Conservation (phyloP, 2,113 vertebrate genomes). For the Larimichthys polyactis region DNA sequence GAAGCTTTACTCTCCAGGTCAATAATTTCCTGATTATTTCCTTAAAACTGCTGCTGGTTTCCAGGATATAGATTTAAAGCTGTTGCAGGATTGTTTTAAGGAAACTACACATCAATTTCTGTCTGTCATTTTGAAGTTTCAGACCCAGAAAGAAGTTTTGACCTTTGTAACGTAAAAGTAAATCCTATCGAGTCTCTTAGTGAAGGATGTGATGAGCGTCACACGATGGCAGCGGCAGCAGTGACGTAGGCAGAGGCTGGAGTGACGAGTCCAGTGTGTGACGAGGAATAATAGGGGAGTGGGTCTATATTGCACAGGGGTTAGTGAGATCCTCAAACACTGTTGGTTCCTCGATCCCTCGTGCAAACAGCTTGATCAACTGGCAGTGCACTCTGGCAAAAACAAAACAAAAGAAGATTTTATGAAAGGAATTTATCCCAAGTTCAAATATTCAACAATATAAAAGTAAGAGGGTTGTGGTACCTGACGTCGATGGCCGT, state of each 20-base stretch:
- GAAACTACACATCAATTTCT: background rate
- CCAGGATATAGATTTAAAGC: background rate
- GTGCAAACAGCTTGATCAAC: conserved; percentile 92
- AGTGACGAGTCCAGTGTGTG: conserved; percentile 36
- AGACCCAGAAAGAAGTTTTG: too few relatives aligned
- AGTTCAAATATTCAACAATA: background rate
- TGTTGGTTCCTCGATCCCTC: conserved; percentile 90
- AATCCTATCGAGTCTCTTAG: background rate
- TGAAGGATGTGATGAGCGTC: conserved; percentile 25
- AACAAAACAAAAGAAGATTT: background rate
- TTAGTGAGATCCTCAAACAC: conserved; percentile 77
- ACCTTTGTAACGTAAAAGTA: conserved; percentile 6
- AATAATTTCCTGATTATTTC: background rate
- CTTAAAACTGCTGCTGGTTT: background rate
- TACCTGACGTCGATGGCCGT: conserved; percentile 92
- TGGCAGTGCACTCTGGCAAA: conserved; percentile 93
- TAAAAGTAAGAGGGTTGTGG: background rate
- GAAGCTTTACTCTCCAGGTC: background rate
- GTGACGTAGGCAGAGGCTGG: background rate
- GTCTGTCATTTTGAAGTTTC: background rate
- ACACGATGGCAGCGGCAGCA: conserved; percentile 4
- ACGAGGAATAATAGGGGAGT: background rate
- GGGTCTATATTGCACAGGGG: conserved; percentile 67
- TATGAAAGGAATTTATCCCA: background rate
- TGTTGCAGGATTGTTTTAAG: background rate